phyloP scores from a whole-genome alignment of 2,888 invertebrate species.

The Ecliptopera silaceata region DNA sequence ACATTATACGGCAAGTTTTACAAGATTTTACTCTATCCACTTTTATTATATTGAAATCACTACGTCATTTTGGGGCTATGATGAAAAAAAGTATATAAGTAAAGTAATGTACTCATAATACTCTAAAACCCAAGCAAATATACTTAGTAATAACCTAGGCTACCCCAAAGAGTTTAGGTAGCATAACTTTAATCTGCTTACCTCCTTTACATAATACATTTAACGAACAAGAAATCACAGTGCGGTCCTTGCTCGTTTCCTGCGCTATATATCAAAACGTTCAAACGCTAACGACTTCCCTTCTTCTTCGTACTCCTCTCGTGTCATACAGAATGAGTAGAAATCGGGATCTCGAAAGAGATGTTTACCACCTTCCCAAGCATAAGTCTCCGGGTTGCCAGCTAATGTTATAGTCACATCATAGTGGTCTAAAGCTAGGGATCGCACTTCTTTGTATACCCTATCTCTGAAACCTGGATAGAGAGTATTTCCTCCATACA shows the following conservation, averaged over 20 bases:
- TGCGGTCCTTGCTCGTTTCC: slow-evolving; percentile 64
- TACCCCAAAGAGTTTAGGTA: too few relatives aligned
- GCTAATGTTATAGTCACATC: slow-evolving; percentile 86
- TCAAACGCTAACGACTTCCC: slow-evolving; percentile 85
- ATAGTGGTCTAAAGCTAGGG: slow-evolving; percentile 89
- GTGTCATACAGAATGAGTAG: slow-evolving; percentile 86
- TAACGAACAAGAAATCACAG: not conserved
- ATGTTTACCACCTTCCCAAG: slow-evolving; percentile 94
- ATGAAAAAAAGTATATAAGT: too few relatives aligned
- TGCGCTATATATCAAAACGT: slow-evolving; percentile 79
- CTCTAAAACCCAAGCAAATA: not conserved
- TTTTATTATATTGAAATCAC: too few relatives aligned
- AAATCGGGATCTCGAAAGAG: slow-evolving; percentile 90
- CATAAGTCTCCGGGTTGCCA: slow-evolving; percentile 89
- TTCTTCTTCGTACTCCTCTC: slow-evolving; percentile 1
- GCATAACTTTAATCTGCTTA: too few relatives aligned
- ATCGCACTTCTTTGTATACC: slow-evolving; percentile 86
- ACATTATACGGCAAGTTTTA: too few relatives aligned
- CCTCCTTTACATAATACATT: slow-evolving; percentile 41
- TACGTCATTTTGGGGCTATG: too few relatives aligned
- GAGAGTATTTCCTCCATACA: slow-evolving; percentile 91
- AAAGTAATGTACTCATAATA: slow-evolving; percentile 11
- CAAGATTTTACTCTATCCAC: too few relatives aligned
- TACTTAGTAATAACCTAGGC: too few relatives aligned
- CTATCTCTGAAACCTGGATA: slow-evolving; percentile 93